Percentiles rank a stretch among this genome's conserved stretches.
Evolutionary conservation across 2,797 vertebrate genomes (phyloP).

Genomic region (Lindbergichthys nudifrons): DNA sequence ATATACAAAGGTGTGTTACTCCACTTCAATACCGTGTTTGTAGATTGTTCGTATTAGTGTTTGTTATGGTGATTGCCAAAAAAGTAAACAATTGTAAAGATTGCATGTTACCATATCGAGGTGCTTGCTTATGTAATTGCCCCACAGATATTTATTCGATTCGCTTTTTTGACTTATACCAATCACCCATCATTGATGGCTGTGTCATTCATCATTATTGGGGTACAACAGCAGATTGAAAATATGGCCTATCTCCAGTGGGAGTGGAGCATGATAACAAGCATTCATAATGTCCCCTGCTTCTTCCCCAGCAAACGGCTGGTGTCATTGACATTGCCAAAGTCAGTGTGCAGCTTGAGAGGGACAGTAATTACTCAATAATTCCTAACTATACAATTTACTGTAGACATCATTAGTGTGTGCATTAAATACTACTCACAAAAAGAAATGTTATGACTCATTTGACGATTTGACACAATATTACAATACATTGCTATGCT

Average conservation of each 20-base stretch:
- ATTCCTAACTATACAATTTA: neutral
- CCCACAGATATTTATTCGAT: slow-evolving; percentile 29
- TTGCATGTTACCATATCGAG: slow-evolving; percentile 2
- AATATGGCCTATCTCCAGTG: slow-evolving; percentile 43
- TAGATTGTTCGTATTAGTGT: neutral
- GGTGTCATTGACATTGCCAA: slow-evolving; percentile 47
- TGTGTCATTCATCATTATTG: slow-evolving; percentile 42
- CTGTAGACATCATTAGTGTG: neutral
- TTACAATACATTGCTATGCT: slow-evolving; percentile 14
- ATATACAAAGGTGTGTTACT: neutral
- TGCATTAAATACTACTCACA: neutral
- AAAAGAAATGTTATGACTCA: neutral
- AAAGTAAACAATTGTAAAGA: slow-evolving; percentile 1
- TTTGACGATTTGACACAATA: neutral
- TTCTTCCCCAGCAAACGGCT: slow-evolving; percentile 23
- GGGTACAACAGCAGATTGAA: slow-evolving; percentile 57
- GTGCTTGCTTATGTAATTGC: slow-evolving; percentile 10
- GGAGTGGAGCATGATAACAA: slow-evolving; percentile 47
- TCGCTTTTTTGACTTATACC: slow-evolving; percentile 23
- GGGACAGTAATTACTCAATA: neutral
- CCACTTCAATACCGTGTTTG: neutral
- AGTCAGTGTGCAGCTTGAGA: slow-evolving; percentile 37
- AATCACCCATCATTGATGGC: slow-evolving; percentile 41
- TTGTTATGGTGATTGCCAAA: slow-evolving; percentile 6
- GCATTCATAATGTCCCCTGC: slow-evolving; percentile 41